A percentile compares a stretch with the other conserved stretches of the same genome.
Evolutionary conservation across 2,113 vertebrate genomes (phyloP).

Genomic region (Poecilia latipinna): DNA sequence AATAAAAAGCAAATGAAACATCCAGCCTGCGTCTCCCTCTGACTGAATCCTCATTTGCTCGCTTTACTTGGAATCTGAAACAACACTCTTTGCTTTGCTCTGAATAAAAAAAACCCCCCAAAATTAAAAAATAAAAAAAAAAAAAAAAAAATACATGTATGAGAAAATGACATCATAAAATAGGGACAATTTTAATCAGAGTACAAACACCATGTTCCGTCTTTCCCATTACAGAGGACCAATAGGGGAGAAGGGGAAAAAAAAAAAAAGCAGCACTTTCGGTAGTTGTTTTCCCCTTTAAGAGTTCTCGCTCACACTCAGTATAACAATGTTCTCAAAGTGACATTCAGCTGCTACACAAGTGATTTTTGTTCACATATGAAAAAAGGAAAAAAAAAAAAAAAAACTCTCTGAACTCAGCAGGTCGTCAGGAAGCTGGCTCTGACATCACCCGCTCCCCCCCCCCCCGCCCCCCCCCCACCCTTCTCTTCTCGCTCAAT

Average conservation of each 20-base stretch:
- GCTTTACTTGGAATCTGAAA: conserved; percentile 16
- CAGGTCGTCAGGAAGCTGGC: conserved; percentile 25
- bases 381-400: background rate
- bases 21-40: conserved; percentile 21
- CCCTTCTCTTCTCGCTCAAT: conserved; percentile 44
- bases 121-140: conserved; percentile 3
- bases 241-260: conserved; percentile 31
- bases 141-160: conserved; percentile 36
- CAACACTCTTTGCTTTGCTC: conserved; percentile 30
- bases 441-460: conserved; percentile 34
- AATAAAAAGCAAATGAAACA: background rate
- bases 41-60: conserved; percentile 21
- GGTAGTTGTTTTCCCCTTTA: conserved; percentile 55
- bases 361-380: conserved; percentile 34
- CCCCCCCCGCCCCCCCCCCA: no score
- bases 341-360: conserved; percentile 72
- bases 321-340: conserved; percentile 40
- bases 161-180: conserved; percentile 46
- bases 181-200: conserved; percentile 43
- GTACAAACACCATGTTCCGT: conserved; percentile 69
- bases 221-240: conserved; percentile 66
- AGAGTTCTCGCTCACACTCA: conserved; percentile 28
- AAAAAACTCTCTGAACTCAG: conserved; percentile 4
- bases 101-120: background rate
- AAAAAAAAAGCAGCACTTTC: conserved; percentile 75